Conservation (phyloP, 2,797 vertebrate genomes). For the Uromys caudimaculatus region DNA sequence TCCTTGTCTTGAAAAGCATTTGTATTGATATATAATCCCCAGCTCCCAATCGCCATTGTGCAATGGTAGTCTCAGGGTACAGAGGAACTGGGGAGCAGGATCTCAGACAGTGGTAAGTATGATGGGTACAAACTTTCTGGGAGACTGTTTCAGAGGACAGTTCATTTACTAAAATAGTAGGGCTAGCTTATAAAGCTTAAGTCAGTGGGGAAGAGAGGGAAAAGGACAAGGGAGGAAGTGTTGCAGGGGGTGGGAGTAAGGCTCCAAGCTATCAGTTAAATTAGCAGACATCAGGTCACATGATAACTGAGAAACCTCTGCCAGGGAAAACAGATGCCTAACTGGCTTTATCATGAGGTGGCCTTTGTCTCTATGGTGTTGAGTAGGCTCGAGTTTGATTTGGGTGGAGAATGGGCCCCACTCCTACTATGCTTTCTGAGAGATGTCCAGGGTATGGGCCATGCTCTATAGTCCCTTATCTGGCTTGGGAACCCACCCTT, state of each 20-base stretch:
- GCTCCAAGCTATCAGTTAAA: too few species aligned
- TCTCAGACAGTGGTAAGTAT: not conserved
- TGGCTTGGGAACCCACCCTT: not conserved
- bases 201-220: not conserved
- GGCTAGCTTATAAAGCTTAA: not conserved
- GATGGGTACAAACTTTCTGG: not conserved
- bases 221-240: not conserved
- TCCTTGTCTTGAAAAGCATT: conserved; percentile 56
- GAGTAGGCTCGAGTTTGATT: not conserved
- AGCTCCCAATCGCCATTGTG: not conserved
- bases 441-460: not conserved
- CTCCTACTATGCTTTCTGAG: not conserved
- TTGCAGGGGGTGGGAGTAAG: too few species aligned
- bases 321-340: not conserved
- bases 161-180: too few species aligned
- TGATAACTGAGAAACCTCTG: not conserved
- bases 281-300: not conserved
- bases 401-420: not conserved
- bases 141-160: not conserved
- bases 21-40: conserved; percentile 1
- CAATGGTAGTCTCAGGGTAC: not conserved
- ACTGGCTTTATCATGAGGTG: not conserved
- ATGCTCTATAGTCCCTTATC: not conserved
- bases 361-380: not conserved
- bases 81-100: not conserved